phyloP scores from a whole-genome alignment of 1,140 invertebrate species.

The Orussus abietinus region DNA sequence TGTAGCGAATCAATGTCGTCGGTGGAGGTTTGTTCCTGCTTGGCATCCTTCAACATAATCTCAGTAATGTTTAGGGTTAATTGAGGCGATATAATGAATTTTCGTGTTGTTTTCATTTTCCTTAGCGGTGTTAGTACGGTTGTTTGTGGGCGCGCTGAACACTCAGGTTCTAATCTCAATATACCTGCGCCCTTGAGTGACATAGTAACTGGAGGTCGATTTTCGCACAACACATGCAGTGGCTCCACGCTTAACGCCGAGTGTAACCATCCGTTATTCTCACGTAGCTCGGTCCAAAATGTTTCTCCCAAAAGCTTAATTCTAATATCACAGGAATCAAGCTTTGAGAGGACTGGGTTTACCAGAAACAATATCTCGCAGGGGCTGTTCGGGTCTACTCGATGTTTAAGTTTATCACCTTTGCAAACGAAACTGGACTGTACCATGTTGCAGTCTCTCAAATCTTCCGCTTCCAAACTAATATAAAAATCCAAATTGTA shows the following conservation, averaged over 20 bases:
- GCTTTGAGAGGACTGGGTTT: slow-evolving; percentile 1
- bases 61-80: slow-evolving; percentile 3
- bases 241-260: not conserved
- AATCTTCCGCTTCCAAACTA: not conserved
- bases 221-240: slow-evolving; percentile 1
- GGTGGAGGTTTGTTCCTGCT: too few species aligned
- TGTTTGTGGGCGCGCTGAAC: slow-evolving; percentile 1
- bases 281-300: slow-evolving; percentile 1
- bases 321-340: slow-evolving; percentile 8
- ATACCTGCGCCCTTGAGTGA: slow-evolving; percentile 1
- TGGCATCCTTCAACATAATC: too few species aligned
- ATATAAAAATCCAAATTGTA: slow-evolving; percentile 8
- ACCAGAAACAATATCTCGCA: slow-evolving; percentile 4
- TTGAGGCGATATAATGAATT: not conserved
- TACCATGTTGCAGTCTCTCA: slow-evolving; percentile 3
- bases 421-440: slow-evolving; percentile 1
- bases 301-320: slow-evolving; percentile 1
- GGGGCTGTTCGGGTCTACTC: not conserved
- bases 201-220: not conserved
- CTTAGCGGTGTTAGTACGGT: slow-evolving; percentile 3
- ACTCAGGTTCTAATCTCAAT: not conserved
- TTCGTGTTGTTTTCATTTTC: not conserved
- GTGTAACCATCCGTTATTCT: slow-evolving; percentile 7
- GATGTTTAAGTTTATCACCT: not conserved
- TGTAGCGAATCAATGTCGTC: too few species aligned